Evolutionary conservation across 2,888 invertebrate species (phyloP).

Genomic region (Desoria tigrina): DNA sequence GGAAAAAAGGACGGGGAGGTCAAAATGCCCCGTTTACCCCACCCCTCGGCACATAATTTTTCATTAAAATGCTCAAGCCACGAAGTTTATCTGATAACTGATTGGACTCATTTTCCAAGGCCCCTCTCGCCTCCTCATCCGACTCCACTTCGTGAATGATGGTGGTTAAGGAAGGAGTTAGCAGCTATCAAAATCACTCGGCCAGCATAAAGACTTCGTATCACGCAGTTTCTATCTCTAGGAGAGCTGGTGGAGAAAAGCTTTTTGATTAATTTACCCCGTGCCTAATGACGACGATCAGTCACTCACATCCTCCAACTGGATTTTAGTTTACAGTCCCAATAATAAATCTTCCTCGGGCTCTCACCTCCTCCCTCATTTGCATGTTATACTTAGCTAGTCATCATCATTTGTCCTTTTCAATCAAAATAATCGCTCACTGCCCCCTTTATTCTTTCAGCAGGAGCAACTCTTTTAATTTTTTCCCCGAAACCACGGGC

Average conservation of each 20-base stretch:
- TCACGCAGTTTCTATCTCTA: no score
- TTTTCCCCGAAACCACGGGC: neutral
- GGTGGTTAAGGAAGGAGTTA: no score
- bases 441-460: slow-evolving; percentile 11
- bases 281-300: slow-evolving; percentile 8
- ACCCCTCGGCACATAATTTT: neutral
- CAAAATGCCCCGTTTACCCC: neutral
- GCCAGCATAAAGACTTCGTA: no score
- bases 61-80: no score
- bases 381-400: slow-evolving; percentile 13
- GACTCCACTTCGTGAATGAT: no score
- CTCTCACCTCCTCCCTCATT: slow-evolving; percentile 15
- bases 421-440: slow-evolving; percentile 19
- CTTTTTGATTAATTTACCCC: slow-evolving; percentile 15
- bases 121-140: neutral
- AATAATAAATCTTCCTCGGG: slow-evolving; percentile 12
- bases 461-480: slow-evolving; percentile 5
- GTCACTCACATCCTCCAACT: neutral
- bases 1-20: no score
- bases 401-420: slow-evolving; percentile 23
- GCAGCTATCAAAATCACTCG: no score
- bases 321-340: slow-evolving; percentile 1
- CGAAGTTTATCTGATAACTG: slow-evolving; percentile 1
- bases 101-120: slow-evolving; percentile 6
- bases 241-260: neutral